A percentile compares a stretch with the other conserved stretches of the same genome.
Conservation (phyloP, 92 coral and sea anemone species). For the Umimayanthus chanpuru region DNA sequence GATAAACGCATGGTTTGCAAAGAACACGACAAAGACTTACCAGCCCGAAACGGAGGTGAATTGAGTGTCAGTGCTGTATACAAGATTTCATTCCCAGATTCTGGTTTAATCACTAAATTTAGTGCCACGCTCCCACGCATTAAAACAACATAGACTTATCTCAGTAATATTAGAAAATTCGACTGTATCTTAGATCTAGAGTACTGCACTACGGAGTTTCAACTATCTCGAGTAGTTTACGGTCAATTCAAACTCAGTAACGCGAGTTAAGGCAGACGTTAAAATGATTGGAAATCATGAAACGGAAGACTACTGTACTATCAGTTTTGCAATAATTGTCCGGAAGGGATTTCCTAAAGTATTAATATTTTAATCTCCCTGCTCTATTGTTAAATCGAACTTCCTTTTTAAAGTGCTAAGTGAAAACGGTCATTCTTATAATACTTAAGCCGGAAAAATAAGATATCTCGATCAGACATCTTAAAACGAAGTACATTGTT, state of each 20-base stretch:
- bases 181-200: no score
- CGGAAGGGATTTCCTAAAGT: constrained; percentile 7
- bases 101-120: no score
- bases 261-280: neutral
- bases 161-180: neutral
- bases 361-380: constrained; percentile 10
- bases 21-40: no score
- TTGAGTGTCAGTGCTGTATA: no score
- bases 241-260: neutral
- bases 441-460: neutral
- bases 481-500: neutral
- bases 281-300: neutral
- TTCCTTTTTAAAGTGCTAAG: neutral
- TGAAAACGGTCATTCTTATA: neutral
- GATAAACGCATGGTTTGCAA: no score
- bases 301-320: neutral
- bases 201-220: neutral
- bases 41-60: no score
- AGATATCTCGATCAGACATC: neutral
- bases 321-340: neutral
- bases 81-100: no score
- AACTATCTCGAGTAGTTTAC: neutral
- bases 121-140: neutral
- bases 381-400: neutral
- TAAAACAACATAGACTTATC: neutral